phyloP scores from a whole-genome alignment of 2,113 vertebrate species.

The Rhabdornis inornatus region DNA sequence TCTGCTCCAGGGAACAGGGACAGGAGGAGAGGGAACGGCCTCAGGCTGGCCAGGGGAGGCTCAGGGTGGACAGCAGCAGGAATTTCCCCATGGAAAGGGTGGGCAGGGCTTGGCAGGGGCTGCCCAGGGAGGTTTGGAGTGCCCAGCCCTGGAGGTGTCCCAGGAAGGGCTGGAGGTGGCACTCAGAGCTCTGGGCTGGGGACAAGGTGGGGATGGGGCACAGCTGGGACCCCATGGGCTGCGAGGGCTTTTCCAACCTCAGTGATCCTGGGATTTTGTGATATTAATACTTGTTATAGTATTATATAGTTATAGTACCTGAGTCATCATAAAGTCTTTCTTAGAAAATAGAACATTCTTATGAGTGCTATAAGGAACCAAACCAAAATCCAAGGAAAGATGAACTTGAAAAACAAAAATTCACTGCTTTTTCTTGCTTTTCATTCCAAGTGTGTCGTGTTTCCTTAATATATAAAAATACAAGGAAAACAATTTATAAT shows the following conservation, averaged over 20 bases:
- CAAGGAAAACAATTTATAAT: not conserved
- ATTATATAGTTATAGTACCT: not conserved
- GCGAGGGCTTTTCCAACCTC: fast-evolving
- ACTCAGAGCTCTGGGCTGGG: not conserved
- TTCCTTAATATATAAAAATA: not conserved
- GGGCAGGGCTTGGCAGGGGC: not conserved
- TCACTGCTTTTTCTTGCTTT: not conserved
- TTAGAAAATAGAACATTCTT: not conserved
- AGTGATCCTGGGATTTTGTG: fast-evolving
- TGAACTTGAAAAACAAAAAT: not conserved
- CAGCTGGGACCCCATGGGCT: fast-evolving
- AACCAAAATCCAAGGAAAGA: not conserved
- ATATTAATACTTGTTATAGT: not conserved
- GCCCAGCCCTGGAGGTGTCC: not conserved
- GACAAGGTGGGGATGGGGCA: not conserved
- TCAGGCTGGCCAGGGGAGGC: not conserved
- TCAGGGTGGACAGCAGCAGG: not conserved
- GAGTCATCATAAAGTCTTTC: not conserved
- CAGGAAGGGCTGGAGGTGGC: not conserved
- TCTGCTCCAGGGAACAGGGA: not conserved
- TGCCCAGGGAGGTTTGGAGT: not conserved
- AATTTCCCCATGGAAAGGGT: not conserved
- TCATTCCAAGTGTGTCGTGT: fast-evolving
- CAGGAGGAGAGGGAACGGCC: not conserved
- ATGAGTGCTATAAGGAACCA: not conserved